Base-by-base conservation (phyloP, 2,113 vertebrate genomes). In the Protomyctophum bolini region DNA sequence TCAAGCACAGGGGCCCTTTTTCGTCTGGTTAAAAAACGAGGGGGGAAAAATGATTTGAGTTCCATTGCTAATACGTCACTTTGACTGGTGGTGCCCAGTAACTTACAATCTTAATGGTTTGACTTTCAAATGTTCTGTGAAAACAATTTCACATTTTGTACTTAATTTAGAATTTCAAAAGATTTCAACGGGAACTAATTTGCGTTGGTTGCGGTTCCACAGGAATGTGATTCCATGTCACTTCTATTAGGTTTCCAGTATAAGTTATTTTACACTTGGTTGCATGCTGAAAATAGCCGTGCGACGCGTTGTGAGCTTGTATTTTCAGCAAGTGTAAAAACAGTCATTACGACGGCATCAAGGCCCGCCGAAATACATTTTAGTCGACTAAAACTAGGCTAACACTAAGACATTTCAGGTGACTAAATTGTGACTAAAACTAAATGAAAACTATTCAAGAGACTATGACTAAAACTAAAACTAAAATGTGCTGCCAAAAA, bases 1-100 rank as follows among this genome's bases (percentile, higher is more conserved):
- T 82, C 50, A 83, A 86, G 81, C 76, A 28, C 72, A 48, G 82
- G 75, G 76, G 72, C 69, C 50, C 75, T 12, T n/a, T 81, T 80
- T 86, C 49, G 21, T 86, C 75, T 87, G 72, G 66, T 56, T 72
- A 58, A 58, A 29, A 10, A 58, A 28, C 65, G 12, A 72, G 29
- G 66, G 6, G 33, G 49, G 10, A 41, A 64, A 66, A 60, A 59
- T 33, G 8, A 54, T 29, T 21, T 1, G 49, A 56, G 54, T 50
- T 73, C 54, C 52, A 71, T 57, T 47, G n/a, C 7, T 70, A 47
- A 10, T 48, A 63, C 50, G 60, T 80, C 72, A 68, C 21, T 41
- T 58, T 67, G 51, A 67, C 9, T 10, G 10, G 7, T 10, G 10
- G 7, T 75, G 58, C 67, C 71, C 65, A 58, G 58, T 62, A 10